Evolutionary conservation across 2,888 invertebrate species (phyloP).

Genomic region (Cybosia mesomella): DNA sequence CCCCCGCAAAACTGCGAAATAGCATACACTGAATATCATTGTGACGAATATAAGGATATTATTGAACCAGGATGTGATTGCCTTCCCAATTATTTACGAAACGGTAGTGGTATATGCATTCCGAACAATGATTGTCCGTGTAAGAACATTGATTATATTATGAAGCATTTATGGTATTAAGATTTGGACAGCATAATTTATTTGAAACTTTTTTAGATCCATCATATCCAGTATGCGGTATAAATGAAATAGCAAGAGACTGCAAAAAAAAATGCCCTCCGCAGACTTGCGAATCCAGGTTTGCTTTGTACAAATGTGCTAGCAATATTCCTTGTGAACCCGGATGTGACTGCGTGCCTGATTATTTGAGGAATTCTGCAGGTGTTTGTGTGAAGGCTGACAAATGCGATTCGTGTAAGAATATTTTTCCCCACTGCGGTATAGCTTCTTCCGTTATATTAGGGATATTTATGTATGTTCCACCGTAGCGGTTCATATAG

Average conservation of each 20-base stretch:
- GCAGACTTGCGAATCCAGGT: slow-evolving; percentile 56
- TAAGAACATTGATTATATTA: slow-evolving; percentile 28
- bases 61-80: slow-evolving; percentile 63
- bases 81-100: slow-evolving; percentile 51
- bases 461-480: too few species aligned
- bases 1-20: slow-evolving; percentile 61
- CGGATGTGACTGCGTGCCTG: slow-evolving; percentile 63
- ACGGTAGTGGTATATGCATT: slow-evolving; percentile 56
- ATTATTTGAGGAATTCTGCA: slow-evolving; percentile 54
- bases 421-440: background rate
- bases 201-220: slow-evolving; percentile 42
- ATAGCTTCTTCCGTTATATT: background rate
- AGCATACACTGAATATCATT: slow-evolving; percentile 53
- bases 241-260: slow-evolving; percentile 51
- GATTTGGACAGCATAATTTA: background rate
- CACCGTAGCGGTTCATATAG: too few species aligned
- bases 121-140: slow-evolving; percentile 55
- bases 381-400: slow-evolving; percentile 57
- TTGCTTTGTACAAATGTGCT: slow-evolving; percentile 39
- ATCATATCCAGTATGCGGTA: slow-evolving; percentile 42
- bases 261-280: slow-evolving; percentile 57
- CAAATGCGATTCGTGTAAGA: slow-evolving; percentile 55
- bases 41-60: slow-evolving; percentile 29
- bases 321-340: slow-evolving; percentile 49
- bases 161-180: background rate